Evolutionary conservation across 2,113 vertebrate genomes (phyloP), one percentile per base, ranked within the genome.

Genomic region (Clinocottus analis): DNA sequence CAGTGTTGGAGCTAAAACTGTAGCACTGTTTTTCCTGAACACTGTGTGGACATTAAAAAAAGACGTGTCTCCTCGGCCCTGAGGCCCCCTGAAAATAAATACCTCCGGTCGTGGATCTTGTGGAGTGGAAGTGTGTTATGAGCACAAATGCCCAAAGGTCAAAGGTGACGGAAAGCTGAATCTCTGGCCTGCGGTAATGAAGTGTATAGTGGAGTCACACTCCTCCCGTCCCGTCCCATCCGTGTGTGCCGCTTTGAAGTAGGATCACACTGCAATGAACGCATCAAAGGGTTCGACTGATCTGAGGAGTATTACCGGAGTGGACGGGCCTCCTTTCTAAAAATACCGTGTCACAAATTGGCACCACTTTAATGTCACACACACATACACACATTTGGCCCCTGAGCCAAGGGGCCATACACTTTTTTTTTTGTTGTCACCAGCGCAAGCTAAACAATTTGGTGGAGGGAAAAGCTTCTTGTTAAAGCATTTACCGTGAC

Each of bases 261-360:
- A 41, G 88, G 93, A 93, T 94, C 90, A 61, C 60, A 76, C 79
- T 91, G 75, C 91, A 89, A 89, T 90, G 83, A 91, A 66, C 11
- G 70, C 89, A 93, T 94, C 92, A 94, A 94, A 94, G 91, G 70
- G 86, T 71, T 58, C 58, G 51, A 41, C 67, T 82, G 91, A 93
- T 93, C 93, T 86, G 87, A 89, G 79, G 77, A 85, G 90, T 67
- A 88, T 90, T 88, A 82, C 86, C 64, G 70, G 37, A 67, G 84
- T 27, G 74, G 68, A 80, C 37, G 60, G 78, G 75, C 75, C 79
- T 80, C 79, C 80, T 56, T 33, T 71, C 92, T 92, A 91, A 84
- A 94, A 94, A 93, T 93, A 93, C 75, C n/a, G 56, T 84, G 55
- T 85, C 72, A 7, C 89, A 93, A 90, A 93, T 94, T 91, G 89